Evolutionary conservation across 2,888 invertebrate species (phyloP).

Genomic region (Schizaphis graminum): DNA sequence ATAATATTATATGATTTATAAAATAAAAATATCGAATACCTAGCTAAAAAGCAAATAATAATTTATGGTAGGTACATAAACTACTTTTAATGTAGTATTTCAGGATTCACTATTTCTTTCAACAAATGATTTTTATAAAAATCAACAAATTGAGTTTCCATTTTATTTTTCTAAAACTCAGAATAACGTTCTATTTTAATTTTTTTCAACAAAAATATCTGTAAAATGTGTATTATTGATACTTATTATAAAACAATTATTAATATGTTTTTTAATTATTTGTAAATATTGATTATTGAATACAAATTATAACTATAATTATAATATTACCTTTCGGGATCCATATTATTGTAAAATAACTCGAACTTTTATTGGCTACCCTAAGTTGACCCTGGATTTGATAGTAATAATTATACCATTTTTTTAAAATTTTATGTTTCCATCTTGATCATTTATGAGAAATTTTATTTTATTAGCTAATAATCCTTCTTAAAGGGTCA

Average conservation of each 20-base stretch:
- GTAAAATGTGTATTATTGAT: background rate
- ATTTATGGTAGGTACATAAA: background rate
- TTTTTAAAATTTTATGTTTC: background rate
- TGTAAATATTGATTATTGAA: background rate
- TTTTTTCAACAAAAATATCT: constrained; percentile 44
- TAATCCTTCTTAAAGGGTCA: background rate
- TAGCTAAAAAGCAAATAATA: background rate
- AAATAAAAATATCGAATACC: no score
- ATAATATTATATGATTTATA: no score
- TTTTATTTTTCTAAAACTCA: constrained; percentile 32
- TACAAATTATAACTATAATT: background rate
- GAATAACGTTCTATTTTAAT: background rate
- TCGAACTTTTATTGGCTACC: background rate
- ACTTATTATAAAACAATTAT: background rate
- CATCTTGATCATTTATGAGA: background rate
- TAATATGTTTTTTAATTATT: background rate
- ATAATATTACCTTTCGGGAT: background rate
- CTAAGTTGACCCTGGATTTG: constrained; percentile 13
- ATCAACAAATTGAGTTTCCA: background rate
- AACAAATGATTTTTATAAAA: background rate
- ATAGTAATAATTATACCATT: background rate
- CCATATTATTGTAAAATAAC: constrained; percentile 51
- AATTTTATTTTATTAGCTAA: constrained; percentile 9
- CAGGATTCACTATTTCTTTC: constrained; percentile 12
- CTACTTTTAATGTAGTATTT: background rate